phyloP scores from a whole-genome alignment of 2,797 vertebrate genomes.

The Gymnocypris eckloni region DNA sequence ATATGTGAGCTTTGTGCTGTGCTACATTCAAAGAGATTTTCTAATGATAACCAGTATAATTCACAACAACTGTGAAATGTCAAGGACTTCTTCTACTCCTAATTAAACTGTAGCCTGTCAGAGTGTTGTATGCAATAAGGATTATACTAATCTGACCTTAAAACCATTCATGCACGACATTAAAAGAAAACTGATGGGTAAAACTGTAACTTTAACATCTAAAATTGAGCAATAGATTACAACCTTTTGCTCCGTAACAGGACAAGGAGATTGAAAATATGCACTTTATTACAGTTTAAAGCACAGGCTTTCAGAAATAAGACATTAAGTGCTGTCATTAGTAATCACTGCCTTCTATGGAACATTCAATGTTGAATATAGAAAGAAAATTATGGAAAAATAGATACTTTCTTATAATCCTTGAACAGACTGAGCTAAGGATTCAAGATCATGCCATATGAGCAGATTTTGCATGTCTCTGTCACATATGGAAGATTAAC shows the following conservation, averaged over 20 bases:
- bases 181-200: constrained; percentile 21
- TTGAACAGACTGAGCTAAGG: background rate
- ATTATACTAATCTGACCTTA: constrained; percentile 32
- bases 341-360: constrained; percentile 27
- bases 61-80: constrained; percentile 4
- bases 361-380: constrained; percentile 5
- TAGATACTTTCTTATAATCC: constrained; percentile 26
- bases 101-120: constrained; percentile 2
- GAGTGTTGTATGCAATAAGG: background rate
- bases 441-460: constrained; percentile 5
- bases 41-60: constrained; percentile 5
- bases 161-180: background rate
- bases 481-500: background rate
- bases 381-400: constrained; percentile 14
- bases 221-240: background rate
- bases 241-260: constrained; percentile 14
- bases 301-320: background rate
- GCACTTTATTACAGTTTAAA: constrained; percentile 21
- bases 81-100: constrained; percentile 7
- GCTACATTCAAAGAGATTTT: background rate
- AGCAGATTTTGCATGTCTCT: constrained; percentile 27
- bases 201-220: constrained; percentile 20
- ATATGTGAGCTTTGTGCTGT: background rate
- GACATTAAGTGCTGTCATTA: constrained; percentile 14
- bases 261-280: constrained; percentile 1